phyloP scores from a whole-genome alignment of 2,888 invertebrate genomes.

The Noctua comes region DNA sequence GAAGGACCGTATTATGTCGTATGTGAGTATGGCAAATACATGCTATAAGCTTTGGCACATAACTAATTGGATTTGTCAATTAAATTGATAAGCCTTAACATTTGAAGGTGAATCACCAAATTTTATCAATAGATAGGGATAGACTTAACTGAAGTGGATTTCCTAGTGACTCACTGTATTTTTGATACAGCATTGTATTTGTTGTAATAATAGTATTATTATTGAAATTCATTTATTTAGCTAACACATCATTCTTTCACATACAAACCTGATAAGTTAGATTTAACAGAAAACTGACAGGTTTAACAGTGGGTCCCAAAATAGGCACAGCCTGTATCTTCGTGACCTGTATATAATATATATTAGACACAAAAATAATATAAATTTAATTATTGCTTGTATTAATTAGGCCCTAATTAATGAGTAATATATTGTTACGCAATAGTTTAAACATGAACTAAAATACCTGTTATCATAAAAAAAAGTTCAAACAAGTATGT shows the following conservation, averaged over 20 bases:
- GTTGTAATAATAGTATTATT: neutral
- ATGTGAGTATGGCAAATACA: neutral
- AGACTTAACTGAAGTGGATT: neutral
- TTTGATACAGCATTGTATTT: neutral
- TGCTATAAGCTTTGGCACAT: neutral
- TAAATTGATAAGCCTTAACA: slow-evolving; percentile 4
- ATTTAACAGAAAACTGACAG: too few relatives aligned
- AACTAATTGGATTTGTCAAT: slow-evolving; percentile 43
- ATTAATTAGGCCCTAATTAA: neutral
- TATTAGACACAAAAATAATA: too few relatives aligned
- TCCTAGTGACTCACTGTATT: slow-evolving; percentile 1
- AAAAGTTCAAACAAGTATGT: slow-evolving; percentile 4
- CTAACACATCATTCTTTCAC: too few relatives aligned
- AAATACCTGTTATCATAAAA: slow-evolving; percentile 2
- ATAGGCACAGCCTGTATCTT: too few relatives aligned
- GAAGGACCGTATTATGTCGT: neutral
- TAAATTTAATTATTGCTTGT: neutral
- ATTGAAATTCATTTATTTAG: too few relatives aligned
- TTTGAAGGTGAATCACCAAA: slow-evolving; percentile 31
- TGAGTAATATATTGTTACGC: neutral
- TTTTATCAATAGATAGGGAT: slow-evolving; percentile 29
- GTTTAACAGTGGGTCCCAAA: too few relatives aligned
- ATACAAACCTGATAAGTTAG: too few relatives aligned
- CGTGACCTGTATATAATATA: too few relatives aligned
- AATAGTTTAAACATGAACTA: neutral